Base-by-base conservation (phyloP, 2,797 vertebrate species). In the Enoplosus armatus region DNA sequence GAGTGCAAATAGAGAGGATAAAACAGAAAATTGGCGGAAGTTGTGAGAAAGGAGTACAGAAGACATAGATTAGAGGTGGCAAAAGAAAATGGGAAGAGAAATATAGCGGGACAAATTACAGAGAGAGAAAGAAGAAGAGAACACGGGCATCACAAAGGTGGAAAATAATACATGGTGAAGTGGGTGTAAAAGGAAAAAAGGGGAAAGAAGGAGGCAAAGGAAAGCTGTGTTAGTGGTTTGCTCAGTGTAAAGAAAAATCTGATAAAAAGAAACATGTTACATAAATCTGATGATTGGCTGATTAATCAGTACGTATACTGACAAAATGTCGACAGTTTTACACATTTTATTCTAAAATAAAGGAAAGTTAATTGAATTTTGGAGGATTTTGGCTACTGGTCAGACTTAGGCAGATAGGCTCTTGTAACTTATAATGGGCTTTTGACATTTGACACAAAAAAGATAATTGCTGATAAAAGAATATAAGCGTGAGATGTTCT, bases 81-180 rank as follows among this genome's bases (percentile, higher is more conserved):
- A 72, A 71, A 63, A 75, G 43, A 76, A 77, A 71, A 80, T 60
- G 26, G 53, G 48, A 39, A 12, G 62, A 55, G 37, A 79, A 70
- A 66, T 43, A 53, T 18, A 67, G 50, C 1, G 8, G 18, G 26
- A 67, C n/a, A 86, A 76, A 87, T 86, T 80, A 81, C 47, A 86
- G 41, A 72, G 55, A 58, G 12, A 56, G 53, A 33, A 24, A 62
- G 33, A 51, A 64, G 26, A 73, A 22, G 4, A 67, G 37, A 70
- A 53, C 33, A 11, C n/a, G 4, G 43, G 45, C 14, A 81, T 69
- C 43, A 75, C 22, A 73, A 58, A 43, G 0, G 27, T 55, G 3
- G 26, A 15, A 66, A 9, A 58, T 24, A 55, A 74, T 20, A 50
- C 16, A 84, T 7, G n/a, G 45, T 24, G 39, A 67, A 70, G 55